phyloP scores from a whole-genome alignment of 1,140 invertebrate genomes.

The Proctacanthus coquilletti region DNA sequence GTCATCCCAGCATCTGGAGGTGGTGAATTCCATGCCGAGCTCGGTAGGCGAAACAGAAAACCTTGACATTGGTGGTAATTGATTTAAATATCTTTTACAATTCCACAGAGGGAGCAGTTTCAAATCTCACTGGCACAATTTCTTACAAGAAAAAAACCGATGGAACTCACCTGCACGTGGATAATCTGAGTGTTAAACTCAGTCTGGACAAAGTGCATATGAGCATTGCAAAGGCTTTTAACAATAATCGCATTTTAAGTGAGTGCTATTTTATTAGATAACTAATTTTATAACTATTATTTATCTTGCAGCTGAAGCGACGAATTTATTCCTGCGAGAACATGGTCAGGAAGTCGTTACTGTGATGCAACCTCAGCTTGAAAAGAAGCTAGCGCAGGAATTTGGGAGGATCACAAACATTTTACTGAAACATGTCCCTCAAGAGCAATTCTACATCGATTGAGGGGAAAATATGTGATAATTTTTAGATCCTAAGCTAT shows the following conservation, averaged over 20 bases:
- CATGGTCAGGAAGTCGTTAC: constrained; percentile 53
- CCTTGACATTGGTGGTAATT: not conserved
- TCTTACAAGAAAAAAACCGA: constrained; percentile 32
- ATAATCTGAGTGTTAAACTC: constrained; percentile 43
- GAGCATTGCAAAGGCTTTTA: constrained; percentile 49
- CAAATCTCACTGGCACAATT: constrained; percentile 41
- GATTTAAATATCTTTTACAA: constrained; percentile 2
- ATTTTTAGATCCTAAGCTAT: no score
- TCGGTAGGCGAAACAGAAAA: constrained; percentile 30
- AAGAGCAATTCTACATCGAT: constrained; percentile 38
- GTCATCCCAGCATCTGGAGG: constrained; percentile 56
- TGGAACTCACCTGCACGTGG: constrained; percentile 43
- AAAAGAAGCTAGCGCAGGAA: constrained; percentile 42
- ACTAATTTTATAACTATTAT: constrained; percentile 5
- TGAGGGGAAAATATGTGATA: constrained; percentile 13
- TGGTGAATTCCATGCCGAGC: constrained; percentile 49
- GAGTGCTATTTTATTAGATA: constrained; percentile 23
- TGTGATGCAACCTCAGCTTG: constrained; percentile 50
- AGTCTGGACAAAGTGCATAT: constrained; percentile 46
- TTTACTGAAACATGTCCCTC: constrained; percentile 43
- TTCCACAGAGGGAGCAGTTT: constrained; percentile 38
- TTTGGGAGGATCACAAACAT: constrained; percentile 51
- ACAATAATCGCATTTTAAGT: constrained; percentile 55
- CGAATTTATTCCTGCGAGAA: constrained; percentile 52
- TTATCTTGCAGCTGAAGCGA: constrained; percentile 46